Evolutionary conservation across 53 echinoderm and acorn worm species (phyloP).

Genomic region (Paracentrotus lividus): DNA sequence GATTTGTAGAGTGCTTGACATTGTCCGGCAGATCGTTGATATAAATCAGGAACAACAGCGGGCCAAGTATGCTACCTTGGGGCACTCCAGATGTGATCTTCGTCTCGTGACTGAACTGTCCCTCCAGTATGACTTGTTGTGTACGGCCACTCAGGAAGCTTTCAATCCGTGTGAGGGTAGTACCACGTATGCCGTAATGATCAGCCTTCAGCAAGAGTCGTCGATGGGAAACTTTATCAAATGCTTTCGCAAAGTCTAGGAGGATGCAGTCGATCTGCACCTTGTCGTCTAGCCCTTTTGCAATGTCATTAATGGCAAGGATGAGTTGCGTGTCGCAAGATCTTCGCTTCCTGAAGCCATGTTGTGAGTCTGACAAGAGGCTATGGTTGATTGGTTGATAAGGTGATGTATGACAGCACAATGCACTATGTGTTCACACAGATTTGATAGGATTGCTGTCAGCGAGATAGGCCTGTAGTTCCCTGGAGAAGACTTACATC

Average conservation of each 20-base stretch:
- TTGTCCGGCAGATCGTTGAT: slow-evolving; percentile 76
- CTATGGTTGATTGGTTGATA: background rate
- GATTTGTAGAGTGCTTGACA: no score
- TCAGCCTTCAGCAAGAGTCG: slow-evolving; percentile 49
- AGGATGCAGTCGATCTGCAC: slow-evolving; percentile 45
- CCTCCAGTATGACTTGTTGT: slow-evolving; percentile 69
- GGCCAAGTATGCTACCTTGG: slow-evolving; percentile 72
- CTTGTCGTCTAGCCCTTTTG: slow-evolving; percentile 43
- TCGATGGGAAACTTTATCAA: slow-evolving; percentile 50
- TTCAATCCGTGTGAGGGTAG: slow-evolving; percentile 45
- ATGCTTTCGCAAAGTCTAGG: slow-evolving; percentile 23
- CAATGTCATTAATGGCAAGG: slow-evolving; percentile 45
- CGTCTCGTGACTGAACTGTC: slow-evolving; percentile 54
- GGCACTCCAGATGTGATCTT: slow-evolving; percentile 73
- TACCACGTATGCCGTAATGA: slow-evolving; percentile 49
- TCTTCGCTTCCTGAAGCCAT: slow-evolving; percentile 64
- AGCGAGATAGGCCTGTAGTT: slow-evolving; percentile 70
- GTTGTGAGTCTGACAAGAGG: slow-evolving; percentile 52
- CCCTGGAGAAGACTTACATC: background rate
- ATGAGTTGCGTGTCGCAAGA: slow-evolving; percentile 65
- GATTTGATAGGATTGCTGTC: slow-evolving; percentile 46
- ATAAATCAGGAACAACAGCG: slow-evolving; percentile 70
- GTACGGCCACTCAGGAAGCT: slow-evolving; percentile 60
- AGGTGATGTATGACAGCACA: slow-evolving; percentile 72
- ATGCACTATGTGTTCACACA: slow-evolving; percentile 58